Evolutionary conservation across 2,113 vertebrate species (phyloP).

Genomic region (Prochilodus magdalenae): DNA sequence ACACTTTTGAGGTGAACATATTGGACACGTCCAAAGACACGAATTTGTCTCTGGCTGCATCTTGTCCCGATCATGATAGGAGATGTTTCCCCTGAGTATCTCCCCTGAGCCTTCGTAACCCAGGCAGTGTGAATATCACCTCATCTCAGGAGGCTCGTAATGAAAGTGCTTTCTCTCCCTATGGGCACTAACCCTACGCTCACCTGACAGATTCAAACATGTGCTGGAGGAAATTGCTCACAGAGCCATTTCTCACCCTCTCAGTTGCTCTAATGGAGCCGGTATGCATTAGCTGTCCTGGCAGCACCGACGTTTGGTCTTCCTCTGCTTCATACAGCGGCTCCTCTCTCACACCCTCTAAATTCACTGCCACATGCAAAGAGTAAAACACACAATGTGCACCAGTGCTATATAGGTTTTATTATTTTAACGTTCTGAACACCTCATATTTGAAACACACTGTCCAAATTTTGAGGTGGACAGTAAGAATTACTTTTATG

Average conservation of each 20-base stretch:
- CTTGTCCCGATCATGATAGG: neutral
- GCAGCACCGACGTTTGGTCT: neutral
- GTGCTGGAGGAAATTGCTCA: slow-evolving; percentile 3
- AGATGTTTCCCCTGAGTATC: neutral
- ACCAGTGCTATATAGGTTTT: neutral
- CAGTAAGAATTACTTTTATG: too few relatives aligned
- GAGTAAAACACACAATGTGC: neutral
- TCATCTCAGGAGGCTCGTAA: neutral
- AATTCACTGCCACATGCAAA: neutral
- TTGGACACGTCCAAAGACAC: neutral
- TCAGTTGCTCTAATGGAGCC: neutral
- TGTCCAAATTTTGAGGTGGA: too few relatives aligned
- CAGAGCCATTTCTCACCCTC: neutral
- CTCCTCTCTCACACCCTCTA: neutral
- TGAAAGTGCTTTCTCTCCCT: neutral
- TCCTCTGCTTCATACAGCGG: neutral
- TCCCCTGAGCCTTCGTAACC: neutral
- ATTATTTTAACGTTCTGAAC: too few relatives aligned
- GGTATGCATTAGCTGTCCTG: neutral
- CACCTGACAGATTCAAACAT: slow-evolving; percentile 8
- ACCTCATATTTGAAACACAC: too few relatives aligned
- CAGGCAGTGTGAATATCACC: neutral
- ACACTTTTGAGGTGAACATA: neutral
- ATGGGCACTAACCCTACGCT: neutral
- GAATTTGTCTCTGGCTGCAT: neutral